Base-by-base conservation (phyloP, 35 echinoderm and acorn worm species). In the Lytechinus pictus region DNA sequence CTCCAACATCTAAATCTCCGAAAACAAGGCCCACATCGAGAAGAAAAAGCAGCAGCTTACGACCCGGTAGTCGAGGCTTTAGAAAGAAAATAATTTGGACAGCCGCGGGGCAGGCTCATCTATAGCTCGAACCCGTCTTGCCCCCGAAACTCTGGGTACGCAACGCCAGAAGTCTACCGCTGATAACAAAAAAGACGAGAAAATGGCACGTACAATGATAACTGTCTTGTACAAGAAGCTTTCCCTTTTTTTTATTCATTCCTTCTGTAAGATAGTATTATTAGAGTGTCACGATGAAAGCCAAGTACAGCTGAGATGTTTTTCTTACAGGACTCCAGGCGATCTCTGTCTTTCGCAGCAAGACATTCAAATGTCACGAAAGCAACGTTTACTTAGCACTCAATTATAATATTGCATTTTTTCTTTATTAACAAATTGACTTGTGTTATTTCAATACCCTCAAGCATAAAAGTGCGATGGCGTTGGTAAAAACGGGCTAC, bases 51-150 rank as follows among this genome's bases (percentile, higher is more conserved):
- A 52, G 28, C 27, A 90, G 88, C 88, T 90, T 90, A 90, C 27
- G 88, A 90, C 88, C 88, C 88, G 88, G 88, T 90, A 90, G 88
- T 90, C 88, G 88, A 90, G 88, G 88, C 88, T 90, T 90, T 90
- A 44, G 28, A 90, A 90, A 90, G 88, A 90, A 90, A 90, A 90
- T 90, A 90, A 90, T 90, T 90, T 90, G 52, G 29, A 52, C 88
- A 90, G 88, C 88, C 88, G 29, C 52, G 27, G 88, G 88, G 88
- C 88, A 90, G 52, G 88, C 88, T 90, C 88, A 90, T 90, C 88
- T 90, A 44, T 44, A 44, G 28, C 88, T 90, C 33, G 33, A 90
- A 90, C 88, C 88, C 88, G 88, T 52, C 88, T 90, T 90, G 52
- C 88, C 88, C 88, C 88, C 88, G 88, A 90, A 90, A 90, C 88